Evolutionary conservation across 2,888 invertebrate genomes (phyloP).

Genomic region (Epirrhoe tristata): DNA sequence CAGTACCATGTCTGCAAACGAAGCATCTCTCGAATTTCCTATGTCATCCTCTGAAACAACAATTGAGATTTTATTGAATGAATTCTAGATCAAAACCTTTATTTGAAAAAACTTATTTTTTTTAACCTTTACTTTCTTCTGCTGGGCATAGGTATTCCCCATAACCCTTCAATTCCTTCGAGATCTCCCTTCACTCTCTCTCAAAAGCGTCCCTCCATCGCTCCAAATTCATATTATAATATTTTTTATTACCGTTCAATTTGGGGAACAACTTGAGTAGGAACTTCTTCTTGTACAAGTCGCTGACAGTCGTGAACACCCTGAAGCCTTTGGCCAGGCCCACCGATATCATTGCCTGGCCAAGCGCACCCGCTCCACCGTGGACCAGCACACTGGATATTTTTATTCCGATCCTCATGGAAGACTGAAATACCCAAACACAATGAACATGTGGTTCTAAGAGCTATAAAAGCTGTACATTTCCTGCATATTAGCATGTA

Average conservation of each 20-base stretch:
- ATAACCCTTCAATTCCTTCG: too few relatives aligned
- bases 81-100: neutral
- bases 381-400: constrained; percentile 45
- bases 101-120: too few relatives aligned
- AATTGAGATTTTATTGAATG: neutral
- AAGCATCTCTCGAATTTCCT: constrained; percentile 59
- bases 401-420: neutral
- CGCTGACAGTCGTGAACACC: constrained; percentile 67
- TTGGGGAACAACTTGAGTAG: constrained; percentile 63
- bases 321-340: constrained; percentile 58
- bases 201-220: too few relatives aligned
- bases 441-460: neutral
- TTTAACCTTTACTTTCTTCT: too few relatives aligned
- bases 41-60: constrained; percentile 59
- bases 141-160: too few relatives aligned
- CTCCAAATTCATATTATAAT: too few relatives aligned
- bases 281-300: constrained; percentile 62
- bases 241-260: constrained; percentile 52
- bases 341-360: constrained; percentile 65
- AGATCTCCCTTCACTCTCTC: too few relatives aligned
- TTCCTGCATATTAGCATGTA: too few relatives aligned
- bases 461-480: too few relatives aligned
- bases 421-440: neutral
- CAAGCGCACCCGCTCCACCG: constrained; percentile 60
- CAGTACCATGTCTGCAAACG: constrained; percentile 49